phyloP scores from a whole-genome alignment of 2,113 vertebrate genomes.

The Leptodactylus fuscus region DNA sequence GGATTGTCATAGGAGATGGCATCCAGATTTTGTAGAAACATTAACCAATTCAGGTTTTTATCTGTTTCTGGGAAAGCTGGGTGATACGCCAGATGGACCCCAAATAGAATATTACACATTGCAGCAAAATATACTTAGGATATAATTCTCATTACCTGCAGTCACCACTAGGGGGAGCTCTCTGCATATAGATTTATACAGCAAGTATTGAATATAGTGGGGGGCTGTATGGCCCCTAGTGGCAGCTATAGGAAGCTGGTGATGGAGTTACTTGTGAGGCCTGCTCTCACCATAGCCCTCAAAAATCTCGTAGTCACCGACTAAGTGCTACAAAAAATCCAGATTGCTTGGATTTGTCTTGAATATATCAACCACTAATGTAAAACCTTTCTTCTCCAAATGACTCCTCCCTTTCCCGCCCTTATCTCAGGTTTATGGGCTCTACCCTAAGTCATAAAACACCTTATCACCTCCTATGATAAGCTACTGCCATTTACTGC shows the following conservation, averaged over 20 bases:
- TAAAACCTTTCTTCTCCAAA: too few species aligned
- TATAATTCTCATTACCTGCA: neutral
- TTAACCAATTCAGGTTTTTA: too few species aligned
- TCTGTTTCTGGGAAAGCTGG: neutral
- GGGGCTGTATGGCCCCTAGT: neutral
- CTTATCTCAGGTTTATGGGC: neutral
- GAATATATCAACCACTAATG: too few species aligned
- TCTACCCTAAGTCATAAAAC: constrained; percentile 2
- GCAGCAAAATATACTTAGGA: too few species aligned
- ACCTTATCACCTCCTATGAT: neutral
- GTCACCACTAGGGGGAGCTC: neutral
- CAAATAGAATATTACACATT: too few species aligned
- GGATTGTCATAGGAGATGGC: neutral
- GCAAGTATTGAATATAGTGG: too few species aligned
- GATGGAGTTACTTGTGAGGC: too few species aligned
- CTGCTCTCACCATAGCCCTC: neutral
- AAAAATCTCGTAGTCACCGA: neutral
- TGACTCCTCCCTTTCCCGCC: too few species aligned
- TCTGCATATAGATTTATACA: neutral
- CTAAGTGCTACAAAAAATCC: neutral
- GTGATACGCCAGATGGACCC: neutral
- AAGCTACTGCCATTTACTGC: neutral
- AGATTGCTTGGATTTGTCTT: too few species aligned
- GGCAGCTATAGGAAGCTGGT: neutral
- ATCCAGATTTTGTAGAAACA: neutral